Evolutionary conservation across 2,888 invertebrate genomes (phyloP), one percentile per base, ranked within the genome.

Genomic region (Plutella xylostella): DNA sequence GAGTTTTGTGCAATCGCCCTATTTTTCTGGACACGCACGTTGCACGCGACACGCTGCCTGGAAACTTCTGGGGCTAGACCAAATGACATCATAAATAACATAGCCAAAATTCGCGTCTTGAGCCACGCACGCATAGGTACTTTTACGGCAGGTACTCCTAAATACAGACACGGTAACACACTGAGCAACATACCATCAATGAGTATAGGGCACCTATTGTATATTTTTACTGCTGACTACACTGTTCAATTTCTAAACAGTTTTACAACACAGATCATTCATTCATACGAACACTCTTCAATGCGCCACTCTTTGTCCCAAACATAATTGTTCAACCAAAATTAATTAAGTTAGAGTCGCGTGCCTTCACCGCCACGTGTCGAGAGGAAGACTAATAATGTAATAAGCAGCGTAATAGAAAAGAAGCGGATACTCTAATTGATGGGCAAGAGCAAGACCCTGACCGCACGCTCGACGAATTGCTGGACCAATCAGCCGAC

Each of bases 1-100:
- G 66, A 69, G 70, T 75, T 79, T 83, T 83, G 66, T 80, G 83
- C 80, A 83, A 83, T 78, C 82, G 82, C 62, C 78, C 83, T 73
- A 82, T 82, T 82, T 82, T 82, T 80, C 68, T 73, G 72, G 73
- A 68, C 65, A 74, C 71, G 70, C 68, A 60, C 72, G 72, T 31
- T 75, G 72, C 77, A 73, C 77, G 74, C 73, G 73, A 71, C 73
- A 72, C 79, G 54, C 55, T 62, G 55, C 57, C 48, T n/a, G n/a
- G n/a, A n/a, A n/a, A n/a, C n/a, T n/a, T n/a, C n/a, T n/a, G n/a
- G n/a, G n/a, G n/a, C n/a, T n/a, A n/a, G n/a, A n/a, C n/a, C n/a
- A n/a, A n/a, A n/a, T n/a, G n/a, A n/a, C n/a, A n/a, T n/a, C n/a
- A n/a, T n/a, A n/a, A n/a, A n/a, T n/a, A n/a, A n/a, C n/a, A n/a